phyloP scores from a whole-genome alignment of 2,797 vertebrate species.

The Oreochromis grahami region DNA sequence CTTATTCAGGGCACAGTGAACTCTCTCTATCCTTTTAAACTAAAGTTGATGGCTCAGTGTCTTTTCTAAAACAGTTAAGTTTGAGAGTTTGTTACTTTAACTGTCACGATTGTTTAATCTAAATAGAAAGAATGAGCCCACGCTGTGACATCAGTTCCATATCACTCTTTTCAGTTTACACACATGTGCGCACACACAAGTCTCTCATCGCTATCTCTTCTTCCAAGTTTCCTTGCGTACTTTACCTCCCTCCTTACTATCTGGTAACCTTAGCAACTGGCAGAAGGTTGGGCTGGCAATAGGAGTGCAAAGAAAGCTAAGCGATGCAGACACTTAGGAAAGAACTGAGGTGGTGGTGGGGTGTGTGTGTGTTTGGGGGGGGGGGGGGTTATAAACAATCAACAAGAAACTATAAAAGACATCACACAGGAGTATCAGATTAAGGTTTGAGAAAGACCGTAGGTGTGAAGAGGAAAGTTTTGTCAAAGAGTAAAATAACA shows the following conservation, averaged over 20 bases:
- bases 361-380: no score
- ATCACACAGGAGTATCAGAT: background rate
- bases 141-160: background rate
- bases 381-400: no score
- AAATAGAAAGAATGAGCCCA: constrained; percentile 23
- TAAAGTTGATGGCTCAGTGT: constrained; percentile 9
- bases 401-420: background rate
- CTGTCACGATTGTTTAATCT: constrained; percentile 35
- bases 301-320: background rate
- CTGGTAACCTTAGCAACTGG: constrained; percentile 56
- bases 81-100: constrained; percentile 2
- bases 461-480: background rate
- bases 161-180: background rate
- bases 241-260: background rate
- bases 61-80: background rate
- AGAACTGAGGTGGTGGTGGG: background rate
- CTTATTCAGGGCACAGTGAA: background rate
- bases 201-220: background rate
- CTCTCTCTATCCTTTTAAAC: background rate
- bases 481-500: no score
- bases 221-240: background rate
- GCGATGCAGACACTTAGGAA: background rate
- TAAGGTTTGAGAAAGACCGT: background rate
- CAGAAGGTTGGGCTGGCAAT: constrained; percentile 10
- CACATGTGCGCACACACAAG: background rate